A percentile compares a stretch with the other conserved stretches of the same genome.
Conservation (phyloP, 2,888 invertebrate species). For the Syrphus vitripennis region DNA sequence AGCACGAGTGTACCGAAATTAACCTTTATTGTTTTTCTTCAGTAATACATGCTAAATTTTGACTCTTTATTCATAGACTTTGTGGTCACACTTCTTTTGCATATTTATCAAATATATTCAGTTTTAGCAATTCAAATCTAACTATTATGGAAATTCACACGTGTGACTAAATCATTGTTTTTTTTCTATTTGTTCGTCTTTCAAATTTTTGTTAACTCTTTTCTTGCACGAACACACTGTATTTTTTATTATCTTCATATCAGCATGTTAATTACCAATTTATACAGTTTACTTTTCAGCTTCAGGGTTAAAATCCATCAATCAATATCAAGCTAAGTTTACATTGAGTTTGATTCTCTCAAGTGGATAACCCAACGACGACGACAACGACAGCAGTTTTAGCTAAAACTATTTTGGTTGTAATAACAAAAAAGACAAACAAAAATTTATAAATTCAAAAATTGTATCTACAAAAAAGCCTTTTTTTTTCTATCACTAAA, state of each 20-base stretch:
- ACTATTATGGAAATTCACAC: no score
- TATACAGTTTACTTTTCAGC: conserved; percentile 11
- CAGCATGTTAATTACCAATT: not conserved
- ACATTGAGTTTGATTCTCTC: not conserved
- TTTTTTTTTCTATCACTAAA: conserved; percentile 2
- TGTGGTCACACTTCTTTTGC: no score
- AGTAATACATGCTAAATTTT: no score
- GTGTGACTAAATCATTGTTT: not conserved
- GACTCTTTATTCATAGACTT: no score
- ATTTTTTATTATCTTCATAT: not conserved
- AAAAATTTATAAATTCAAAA: not conserved
- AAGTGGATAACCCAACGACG: not conserved
- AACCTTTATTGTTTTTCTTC: no score
- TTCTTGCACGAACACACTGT: not conserved
- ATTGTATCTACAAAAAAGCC: conserved; percentile 1
- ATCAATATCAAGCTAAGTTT: not conserved
- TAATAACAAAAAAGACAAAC: not conserved
- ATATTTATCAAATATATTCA: no score
- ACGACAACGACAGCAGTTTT: not conserved
- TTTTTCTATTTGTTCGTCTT: not conserved
- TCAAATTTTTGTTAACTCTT: not conserved
- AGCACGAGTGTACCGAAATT: no score
- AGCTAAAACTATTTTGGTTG: not conserved
- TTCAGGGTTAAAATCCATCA: conserved; percentile 10
- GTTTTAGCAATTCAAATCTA: no score